Evolutionary conservation across 2,113 vertebrate species (phyloP).

Genomic region (human (Homo sapiens)): DNA sequence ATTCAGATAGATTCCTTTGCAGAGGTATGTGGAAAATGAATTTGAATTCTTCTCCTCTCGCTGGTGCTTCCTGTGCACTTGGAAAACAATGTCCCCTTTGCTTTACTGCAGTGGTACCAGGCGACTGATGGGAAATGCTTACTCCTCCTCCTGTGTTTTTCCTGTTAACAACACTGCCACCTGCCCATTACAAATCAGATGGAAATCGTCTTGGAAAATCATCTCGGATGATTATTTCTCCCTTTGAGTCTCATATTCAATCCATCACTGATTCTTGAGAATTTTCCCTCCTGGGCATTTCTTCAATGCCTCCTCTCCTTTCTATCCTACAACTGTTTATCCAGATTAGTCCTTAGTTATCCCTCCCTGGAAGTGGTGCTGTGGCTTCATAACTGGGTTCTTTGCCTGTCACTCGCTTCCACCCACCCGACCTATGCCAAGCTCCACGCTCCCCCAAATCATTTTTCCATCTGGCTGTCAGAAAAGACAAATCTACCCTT

Average conservation of each 20-base stretch:
- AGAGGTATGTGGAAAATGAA: background rate
- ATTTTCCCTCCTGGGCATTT: background rate
- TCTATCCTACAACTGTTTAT: background rate
- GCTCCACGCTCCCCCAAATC: background rate
- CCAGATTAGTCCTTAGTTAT: background rate
- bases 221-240: background rate
- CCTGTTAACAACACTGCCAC: background rate
- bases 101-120: background rate
- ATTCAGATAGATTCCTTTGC: background rate
- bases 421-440: fast-evolving
- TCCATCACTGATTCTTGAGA: background rate
- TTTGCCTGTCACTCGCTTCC: background rate
- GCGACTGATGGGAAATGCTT: background rate
- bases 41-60: background rate
- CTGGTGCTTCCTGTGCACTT: background rate
- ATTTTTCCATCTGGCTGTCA: background rate
- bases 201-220: background rate
- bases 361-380: background rate
- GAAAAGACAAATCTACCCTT: background rate
- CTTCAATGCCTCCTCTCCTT: background rate
- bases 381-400: background rate
- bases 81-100: background rate
- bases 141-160: background rate
- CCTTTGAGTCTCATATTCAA: background rate
- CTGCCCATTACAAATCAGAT: background rate